Evolutionary conservation across 1,140 invertebrate genomes (phyloP).

Genomic region (honey bee (Apis mellifera)): Amel_HAv3.1 CM009936.2:11944501-11945000

Average conservation of each 20-base stretch:
- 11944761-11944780: background rate
- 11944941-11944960: too few species aligned
- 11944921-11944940: too few species aligned
- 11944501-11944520: conserved; percentile 48
- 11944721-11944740: background rate
- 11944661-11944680: background rate
- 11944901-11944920: too few species aligned
- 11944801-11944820: background rate
- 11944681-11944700: background rate
- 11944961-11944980: too few species aligned
- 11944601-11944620: background rate
- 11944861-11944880: too few species aligned
- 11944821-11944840: background rate
- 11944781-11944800: background rate
- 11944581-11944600: background rate
- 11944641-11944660: background rate
- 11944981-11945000: too few species aligned
- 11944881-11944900: too few species aligned
- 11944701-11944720: too few species aligned
- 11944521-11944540: background rate
- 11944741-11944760: background rate
- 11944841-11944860: background rate
- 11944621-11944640: background rate
- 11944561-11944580: background rate
- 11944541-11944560: background rate